A percentile compares a stretch with the other conserved stretches of the same genome.
phyloP scores from a whole-genome alignment of 1,140 invertebrate species.

The Drosophila insularis region DNA sequence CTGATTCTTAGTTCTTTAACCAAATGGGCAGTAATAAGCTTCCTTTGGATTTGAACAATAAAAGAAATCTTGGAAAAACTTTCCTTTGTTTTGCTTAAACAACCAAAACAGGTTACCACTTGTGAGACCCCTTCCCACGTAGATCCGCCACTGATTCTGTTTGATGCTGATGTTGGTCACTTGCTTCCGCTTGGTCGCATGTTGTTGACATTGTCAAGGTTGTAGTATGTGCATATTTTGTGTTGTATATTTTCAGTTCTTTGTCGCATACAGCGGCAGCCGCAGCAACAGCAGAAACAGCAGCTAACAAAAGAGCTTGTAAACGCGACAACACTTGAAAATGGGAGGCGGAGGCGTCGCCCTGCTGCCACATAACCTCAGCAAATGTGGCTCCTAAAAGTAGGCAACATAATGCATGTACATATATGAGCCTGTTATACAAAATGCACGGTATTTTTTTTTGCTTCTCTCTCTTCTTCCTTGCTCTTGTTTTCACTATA shows the following conservation, averaged over 20 bases:
- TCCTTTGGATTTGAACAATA: too few relatives aligned
- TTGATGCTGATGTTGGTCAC: constrained; percentile 59
- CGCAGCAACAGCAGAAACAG: constrained; percentile 21
- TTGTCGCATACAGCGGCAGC: constrained; percentile 17
- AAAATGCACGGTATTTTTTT: constrained; percentile 17
- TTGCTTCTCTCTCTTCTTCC: constrained; percentile 23
- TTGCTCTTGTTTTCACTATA: constrained; percentile 25
- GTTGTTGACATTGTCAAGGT: constrained; percentile 71
- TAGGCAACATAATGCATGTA: constrained; percentile 1
- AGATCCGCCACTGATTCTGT: background rate
- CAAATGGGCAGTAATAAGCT: too few relatives aligned
- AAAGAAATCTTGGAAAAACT: too few relatives aligned
- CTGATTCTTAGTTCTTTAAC: too few relatives aligned
- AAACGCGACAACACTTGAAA: constrained; percentile 6
- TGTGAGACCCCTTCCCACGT: too few relatives aligned
- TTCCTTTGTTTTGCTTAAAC: too few relatives aligned
- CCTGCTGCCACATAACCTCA: background rate
- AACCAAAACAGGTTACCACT: too few relatives aligned
- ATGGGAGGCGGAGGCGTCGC: background rate
- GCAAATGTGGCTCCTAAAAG: constrained; percentile 5
- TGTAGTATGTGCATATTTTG: constrained; percentile 45
- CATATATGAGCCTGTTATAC: background rate
- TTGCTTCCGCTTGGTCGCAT: constrained; percentile 41
- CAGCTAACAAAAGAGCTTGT: constrained; percentile 4
- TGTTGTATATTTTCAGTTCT: constrained; percentile 12